phyloP scores from a whole-genome alignment of 2,888 invertebrate genomes.

The Apodemia duryi region DNA sequence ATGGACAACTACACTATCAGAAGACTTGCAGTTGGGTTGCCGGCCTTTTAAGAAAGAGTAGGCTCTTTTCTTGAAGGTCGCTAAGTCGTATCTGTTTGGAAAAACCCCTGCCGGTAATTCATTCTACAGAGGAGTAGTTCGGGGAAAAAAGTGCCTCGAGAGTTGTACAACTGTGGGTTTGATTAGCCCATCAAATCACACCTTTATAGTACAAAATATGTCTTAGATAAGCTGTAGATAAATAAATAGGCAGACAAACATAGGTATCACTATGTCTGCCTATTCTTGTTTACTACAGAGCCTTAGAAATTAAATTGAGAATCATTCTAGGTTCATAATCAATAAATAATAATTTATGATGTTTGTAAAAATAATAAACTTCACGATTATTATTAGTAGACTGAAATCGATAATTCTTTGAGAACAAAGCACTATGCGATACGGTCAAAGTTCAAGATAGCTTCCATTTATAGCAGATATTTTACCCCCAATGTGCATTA shows the following conservation, averaged over 20 bases:
- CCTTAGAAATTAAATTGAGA: background rate
- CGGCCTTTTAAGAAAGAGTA: too few relatives aligned
- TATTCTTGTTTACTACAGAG: background rate
- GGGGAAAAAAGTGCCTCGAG: too few relatives aligned
- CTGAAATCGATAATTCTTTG: background rate
- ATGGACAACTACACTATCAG: too few relatives aligned
- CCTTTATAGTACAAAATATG: background rate
- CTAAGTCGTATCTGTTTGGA: too few relatives aligned
- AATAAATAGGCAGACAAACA: background rate
- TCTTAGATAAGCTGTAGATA: background rate
- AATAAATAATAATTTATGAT: slow-evolving; percentile 1
- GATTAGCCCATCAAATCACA: too few relatives aligned
- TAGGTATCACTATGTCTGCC: too few relatives aligned
- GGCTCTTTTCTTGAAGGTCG: too few relatives aligned
- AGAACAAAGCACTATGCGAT: slow-evolving; percentile 16
- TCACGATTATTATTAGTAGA: background rate
- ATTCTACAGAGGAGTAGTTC: too few relatives aligned
- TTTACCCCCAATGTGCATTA: slow-evolving; percentile 32
- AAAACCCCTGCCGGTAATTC: too few relatives aligned
- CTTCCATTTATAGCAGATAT: slow-evolving; percentile 61
- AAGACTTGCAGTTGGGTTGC: too few relatives aligned
- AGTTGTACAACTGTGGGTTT: too few relatives aligned
- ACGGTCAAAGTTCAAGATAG: slow-evolving; percentile 52
- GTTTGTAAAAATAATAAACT: slow-evolving; percentile 1
- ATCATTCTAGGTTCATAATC: background rate